Percentiles rank a stretch among this genome's conserved stretches.
phyloP scores from a whole-genome alignment of 2,113 vertebrate genomes.

The Bubalus kerabau region DNA sequence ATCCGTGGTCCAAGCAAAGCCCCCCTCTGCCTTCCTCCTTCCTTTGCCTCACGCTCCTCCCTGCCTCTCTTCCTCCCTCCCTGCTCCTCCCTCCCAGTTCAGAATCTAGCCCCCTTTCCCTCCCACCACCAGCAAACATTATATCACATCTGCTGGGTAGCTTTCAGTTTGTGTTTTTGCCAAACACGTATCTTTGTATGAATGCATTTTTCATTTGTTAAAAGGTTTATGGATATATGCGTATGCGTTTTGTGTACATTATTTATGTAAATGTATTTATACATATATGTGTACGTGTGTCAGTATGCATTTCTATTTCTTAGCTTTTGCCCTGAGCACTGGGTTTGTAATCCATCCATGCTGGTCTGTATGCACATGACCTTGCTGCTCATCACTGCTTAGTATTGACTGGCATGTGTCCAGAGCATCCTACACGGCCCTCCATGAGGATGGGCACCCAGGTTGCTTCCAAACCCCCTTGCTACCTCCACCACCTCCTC shows the following conservation, averaged over 20 bases:
- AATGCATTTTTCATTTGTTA: background rate
- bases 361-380: background rate
- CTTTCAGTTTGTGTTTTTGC: background rate
- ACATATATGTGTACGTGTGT: background rate
- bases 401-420: fast-evolving
- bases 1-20: background rate
- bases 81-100: background rate
- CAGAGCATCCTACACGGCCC: fast-evolving
- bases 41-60: background rate
- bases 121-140: background rate
- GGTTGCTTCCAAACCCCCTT: too few relatives aligned
- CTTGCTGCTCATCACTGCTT: background rate
- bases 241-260: fast-evolving
- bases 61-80: too few relatives aligned
- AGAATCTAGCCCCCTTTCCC: background rate
- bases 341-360: fast-evolving
- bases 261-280: background rate
- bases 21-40: background rate
- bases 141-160: background rate
- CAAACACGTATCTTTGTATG: background rate
- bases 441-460: fast-evolving
- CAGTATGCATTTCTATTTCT: background rate
- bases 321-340: background rate
- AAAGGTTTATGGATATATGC: background rate
- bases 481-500: too few relatives aligned